These are phyloP conservation scores for Petrocephalus schoutedeni DNA, from an alignment of 2,797 vertebrate genomes.

Conservation along the genomic window DNA sequence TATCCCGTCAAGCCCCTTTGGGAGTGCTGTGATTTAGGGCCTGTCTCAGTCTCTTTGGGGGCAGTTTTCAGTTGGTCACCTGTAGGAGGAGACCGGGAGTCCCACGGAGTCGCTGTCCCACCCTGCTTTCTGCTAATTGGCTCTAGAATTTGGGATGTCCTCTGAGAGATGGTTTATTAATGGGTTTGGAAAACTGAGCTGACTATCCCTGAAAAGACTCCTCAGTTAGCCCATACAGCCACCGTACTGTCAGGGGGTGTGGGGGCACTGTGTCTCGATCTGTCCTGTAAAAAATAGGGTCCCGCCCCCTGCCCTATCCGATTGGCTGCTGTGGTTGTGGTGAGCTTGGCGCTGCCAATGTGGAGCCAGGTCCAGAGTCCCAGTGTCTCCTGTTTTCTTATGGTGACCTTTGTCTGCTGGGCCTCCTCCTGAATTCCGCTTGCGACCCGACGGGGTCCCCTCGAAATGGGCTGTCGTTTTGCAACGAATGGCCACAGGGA, in stretches of 20 bases:
- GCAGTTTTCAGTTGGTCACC: not conserved
- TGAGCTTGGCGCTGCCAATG: not conserved
- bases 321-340: not conserved
- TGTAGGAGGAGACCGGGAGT: not conserved
- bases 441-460: not conserved
- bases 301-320: not conserved
- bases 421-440: not conserved
- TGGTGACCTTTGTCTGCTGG: not conserved
- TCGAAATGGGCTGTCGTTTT: not conserved
- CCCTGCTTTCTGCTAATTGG: not conserved
- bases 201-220: not conserved
- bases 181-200: not conserved
- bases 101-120: not conserved
- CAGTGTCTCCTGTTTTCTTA: not conserved
- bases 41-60: no score
- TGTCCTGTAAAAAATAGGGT: not conserved
- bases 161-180: not conserved
- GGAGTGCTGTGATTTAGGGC: no score
- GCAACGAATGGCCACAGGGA: not conserved
- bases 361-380: conserved; percentile 11
- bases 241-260: not conserved
- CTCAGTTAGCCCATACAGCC: not conserved
- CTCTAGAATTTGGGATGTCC: not conserved
- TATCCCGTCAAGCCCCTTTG: not conserved
- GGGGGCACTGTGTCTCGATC: not conserved